phyloP scores from a whole-genome alignment of 2,797 vertebrate genomes.

The Graptemys geographica region DNA sequence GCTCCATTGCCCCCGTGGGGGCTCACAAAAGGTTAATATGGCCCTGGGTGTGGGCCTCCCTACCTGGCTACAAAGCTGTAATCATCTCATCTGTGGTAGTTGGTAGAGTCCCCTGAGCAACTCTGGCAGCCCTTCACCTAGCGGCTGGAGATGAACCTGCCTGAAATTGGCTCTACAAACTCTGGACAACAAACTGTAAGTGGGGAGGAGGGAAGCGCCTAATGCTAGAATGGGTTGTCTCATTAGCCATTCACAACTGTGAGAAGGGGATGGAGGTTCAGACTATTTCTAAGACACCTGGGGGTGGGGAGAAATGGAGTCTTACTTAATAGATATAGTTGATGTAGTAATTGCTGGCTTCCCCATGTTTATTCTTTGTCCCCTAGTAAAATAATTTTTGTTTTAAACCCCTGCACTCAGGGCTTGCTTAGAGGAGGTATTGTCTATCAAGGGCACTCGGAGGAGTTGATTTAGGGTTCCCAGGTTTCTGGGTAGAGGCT shows the following conservation, averaged over 20 bases:
- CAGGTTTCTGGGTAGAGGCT: background rate
- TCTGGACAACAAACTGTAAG: background rate
- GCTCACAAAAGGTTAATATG: no score
- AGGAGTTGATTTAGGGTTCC: background rate
- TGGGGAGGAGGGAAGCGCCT: background rate
- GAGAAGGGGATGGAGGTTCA: background rate
- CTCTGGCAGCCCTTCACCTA: background rate
- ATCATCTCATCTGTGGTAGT: background rate
- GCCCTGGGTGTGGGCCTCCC: background rate
- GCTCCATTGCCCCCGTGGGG: no score
- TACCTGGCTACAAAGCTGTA: background rate
- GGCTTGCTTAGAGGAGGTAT: background rate
- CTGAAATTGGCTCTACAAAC: background rate
- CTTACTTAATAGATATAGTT: background rate
- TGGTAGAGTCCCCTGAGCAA: background rate
- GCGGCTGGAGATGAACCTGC: background rate
- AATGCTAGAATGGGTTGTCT: background rate
- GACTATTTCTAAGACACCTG: background rate
- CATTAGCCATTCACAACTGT: background rate
- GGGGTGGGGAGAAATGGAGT: no score
- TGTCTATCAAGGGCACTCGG: background rate
- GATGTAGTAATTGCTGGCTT: background rate
- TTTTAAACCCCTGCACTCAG: background rate
- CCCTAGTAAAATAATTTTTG: background rate
- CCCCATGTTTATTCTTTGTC: background rate